Percentiles rank a stretch among this genome's conserved stretches.
These are phyloP conservation scores for Corythaeola cristata DNA, from an alignment of 2,113 vertebrate genomes.

Conservation along the genomic window DNA sequence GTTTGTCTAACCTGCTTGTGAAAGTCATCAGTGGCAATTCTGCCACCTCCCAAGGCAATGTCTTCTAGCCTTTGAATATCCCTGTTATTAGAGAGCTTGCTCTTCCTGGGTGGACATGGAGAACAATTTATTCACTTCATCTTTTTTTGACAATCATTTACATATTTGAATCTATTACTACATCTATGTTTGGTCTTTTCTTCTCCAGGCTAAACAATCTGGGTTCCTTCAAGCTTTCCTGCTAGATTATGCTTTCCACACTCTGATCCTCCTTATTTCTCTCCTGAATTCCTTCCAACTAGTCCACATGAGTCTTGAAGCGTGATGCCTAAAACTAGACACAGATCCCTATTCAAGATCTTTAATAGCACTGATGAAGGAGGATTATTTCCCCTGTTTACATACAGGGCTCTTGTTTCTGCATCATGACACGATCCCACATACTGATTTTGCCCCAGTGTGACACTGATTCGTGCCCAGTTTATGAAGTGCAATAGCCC, in stretches of 20 bases:
- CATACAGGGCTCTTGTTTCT: neutral
- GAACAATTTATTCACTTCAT: neutral
- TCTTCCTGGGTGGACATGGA: neutral
- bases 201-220: neutral
- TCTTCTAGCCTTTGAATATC: neutral
- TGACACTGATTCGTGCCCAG: neutral
- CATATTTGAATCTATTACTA: neutral
- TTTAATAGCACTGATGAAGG: neutral
- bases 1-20: neutral
- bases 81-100: neutral
- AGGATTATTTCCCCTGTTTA: slow-evolving; percentile 38
- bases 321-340: slow-evolving; percentile 14
- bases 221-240: neutral
- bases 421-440: neutral
- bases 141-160: neutral
- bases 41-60: neutral
- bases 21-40: neutral
- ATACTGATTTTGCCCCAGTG: neutral
- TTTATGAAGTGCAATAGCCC: neutral
- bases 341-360: neutral
- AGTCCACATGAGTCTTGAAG: neutral
- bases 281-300: slow-evolving; percentile 1
- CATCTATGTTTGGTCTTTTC: neutral
- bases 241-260: neutral
- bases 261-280: slow-evolving; percentile 34